Percentiles rank a stretch among this genome's conserved stretches.
These are phyloP conservation scores for Elymnias hypermnestra DNA, from an alignment of 1,140 invertebrate species.

Conservation along the genomic window DNA sequence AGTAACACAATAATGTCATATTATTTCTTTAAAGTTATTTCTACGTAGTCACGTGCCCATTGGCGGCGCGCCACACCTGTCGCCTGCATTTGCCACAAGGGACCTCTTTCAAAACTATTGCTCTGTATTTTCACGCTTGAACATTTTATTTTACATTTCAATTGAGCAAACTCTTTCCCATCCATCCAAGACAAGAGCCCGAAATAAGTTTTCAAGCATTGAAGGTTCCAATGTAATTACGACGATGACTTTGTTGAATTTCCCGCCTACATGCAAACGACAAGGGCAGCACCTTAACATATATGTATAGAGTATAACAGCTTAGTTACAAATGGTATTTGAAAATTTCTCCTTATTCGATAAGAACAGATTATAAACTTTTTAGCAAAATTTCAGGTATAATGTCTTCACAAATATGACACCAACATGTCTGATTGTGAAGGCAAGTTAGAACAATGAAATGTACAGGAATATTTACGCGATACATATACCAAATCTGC, in stretches of 20 bases:
- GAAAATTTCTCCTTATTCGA: constrained; percentile 8
- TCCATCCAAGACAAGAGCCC: constrained; percentile 13
- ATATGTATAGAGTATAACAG: constrained; percentile 17
- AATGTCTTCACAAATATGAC: too few species aligned
- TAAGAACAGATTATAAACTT: constrained; percentile 2
- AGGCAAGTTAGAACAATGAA: too few species aligned
- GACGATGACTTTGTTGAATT: constrained; percentile 16
- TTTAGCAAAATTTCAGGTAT: neutral
- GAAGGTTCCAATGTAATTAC: constrained; percentile 19
- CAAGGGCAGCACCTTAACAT: constrained; percentile 5
- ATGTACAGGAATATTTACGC: too few species aligned
- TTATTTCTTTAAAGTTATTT: constrained; percentile 38
- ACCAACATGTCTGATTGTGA: too few species aligned
- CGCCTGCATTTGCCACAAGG: constrained; percentile 41
- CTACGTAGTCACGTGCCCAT: constrained; percentile 43
- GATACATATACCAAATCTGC: too few species aligned
- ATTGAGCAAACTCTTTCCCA: constrained; percentile 22
- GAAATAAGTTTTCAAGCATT: constrained; percentile 12
- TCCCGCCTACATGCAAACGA: constrained; percentile 16
- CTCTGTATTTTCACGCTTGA: constrained; percentile 37
- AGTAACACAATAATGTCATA: constrained; percentile 19
- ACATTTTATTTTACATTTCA: constrained; percentile 25
- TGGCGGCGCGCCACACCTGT: constrained; percentile 36
- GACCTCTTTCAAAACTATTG: constrained; percentile 39
- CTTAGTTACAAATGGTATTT: constrained; percentile 14